These are phyloP conservation scores for Mechanitis mazaeus DNA, from an alignment of 2,888 invertebrate genomes.

Conservation along the genomic window DNA sequence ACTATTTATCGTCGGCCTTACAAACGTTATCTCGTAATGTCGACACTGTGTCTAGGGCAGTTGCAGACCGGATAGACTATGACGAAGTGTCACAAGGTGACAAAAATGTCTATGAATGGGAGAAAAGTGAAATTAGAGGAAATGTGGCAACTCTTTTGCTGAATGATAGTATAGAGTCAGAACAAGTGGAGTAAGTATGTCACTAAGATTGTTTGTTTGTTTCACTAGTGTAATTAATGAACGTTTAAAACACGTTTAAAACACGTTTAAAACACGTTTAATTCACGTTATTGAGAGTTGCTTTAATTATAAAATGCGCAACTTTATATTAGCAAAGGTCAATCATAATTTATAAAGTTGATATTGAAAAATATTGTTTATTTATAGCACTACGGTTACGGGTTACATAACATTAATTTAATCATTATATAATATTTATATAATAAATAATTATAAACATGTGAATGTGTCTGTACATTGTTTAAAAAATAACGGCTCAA, in stretches of 20 bases:
- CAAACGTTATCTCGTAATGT: constrained; percentile 16
- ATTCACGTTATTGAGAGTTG: no score
- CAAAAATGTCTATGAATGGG: constrained; percentile 12
- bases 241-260: no score
- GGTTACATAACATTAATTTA: no score
- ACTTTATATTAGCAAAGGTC: not conserved
- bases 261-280: no score
- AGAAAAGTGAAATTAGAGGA: constrained; percentile 1
- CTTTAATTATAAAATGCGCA: no score
- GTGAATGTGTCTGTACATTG: no score
- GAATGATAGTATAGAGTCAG: not conserved
- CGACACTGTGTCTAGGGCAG: constrained; percentile 15
- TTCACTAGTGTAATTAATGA: no score
- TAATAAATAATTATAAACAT: no score
- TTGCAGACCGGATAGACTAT: constrained; percentile 9
- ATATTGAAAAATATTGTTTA: not conserved
- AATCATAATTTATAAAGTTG: not conserved
- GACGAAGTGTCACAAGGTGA: constrained; percentile 19
- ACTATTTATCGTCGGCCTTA: constrained; percentile 20
- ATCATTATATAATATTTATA: no score
- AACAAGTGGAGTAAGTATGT: constrained; percentile 1
- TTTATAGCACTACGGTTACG: not conserved
- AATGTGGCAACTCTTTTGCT: not conserved
- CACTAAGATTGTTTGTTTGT: not conserved
- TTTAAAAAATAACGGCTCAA: no score